A percentile compares a stretch with the other conserved stretches of the same genome.
phyloP scores from a whole-genome alignment of 2,888 invertebrate species.

The Andrena marginata region DNA sequence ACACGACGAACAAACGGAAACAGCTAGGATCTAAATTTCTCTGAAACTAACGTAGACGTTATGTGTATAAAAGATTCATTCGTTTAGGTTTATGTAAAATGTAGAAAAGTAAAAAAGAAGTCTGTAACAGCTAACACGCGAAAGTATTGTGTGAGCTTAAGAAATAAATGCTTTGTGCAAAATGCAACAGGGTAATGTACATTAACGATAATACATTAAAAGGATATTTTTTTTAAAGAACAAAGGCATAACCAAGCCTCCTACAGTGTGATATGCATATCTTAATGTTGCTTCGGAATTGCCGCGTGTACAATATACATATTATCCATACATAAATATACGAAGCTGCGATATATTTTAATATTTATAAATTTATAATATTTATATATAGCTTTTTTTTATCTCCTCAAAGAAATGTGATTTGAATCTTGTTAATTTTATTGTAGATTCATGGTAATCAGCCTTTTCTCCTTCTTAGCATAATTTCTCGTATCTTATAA shows the following conservation, averaged over 20 bases:
- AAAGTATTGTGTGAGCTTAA: slow-evolving; percentile 30
- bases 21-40: slow-evolving; percentile 12
- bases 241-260: slow-evolving; percentile 65
- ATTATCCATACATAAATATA: slow-evolving; percentile 54
- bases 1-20: slow-evolving; percentile 15
- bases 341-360: slow-evolving; percentile 44
- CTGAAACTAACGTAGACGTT: slow-evolving; percentile 13
- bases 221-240: slow-evolving; percentile 52
- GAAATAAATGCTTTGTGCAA: slow-evolving; percentile 59
- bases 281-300: slow-evolving; percentile 55
- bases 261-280: slow-evolving; percentile 60
- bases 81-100: slow-evolving; percentile 33
- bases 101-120: slow-evolving; percentile 61
- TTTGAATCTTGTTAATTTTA: slow-evolving; percentile 52
- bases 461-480: slow-evolving; percentile 57
- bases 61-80: slow-evolving; percentile 23
- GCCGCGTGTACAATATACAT: slow-evolving; percentile 49
- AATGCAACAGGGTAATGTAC: slow-evolving; percentile 40
- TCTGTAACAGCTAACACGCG: slow-evolving; percentile 20
- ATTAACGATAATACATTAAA: not conserved
- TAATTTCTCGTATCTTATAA: slow-evolving; percentile 44
- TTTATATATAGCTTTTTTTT: slow-evolving; percentile 48
- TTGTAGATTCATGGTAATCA: slow-evolving; percentile 55
- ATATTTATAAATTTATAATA: slow-evolving; percentile 53
- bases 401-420: slow-evolving; percentile 45